Conservation (phyloP, 2,888 invertebrate species). For the Ellobium chinense region DNA sequence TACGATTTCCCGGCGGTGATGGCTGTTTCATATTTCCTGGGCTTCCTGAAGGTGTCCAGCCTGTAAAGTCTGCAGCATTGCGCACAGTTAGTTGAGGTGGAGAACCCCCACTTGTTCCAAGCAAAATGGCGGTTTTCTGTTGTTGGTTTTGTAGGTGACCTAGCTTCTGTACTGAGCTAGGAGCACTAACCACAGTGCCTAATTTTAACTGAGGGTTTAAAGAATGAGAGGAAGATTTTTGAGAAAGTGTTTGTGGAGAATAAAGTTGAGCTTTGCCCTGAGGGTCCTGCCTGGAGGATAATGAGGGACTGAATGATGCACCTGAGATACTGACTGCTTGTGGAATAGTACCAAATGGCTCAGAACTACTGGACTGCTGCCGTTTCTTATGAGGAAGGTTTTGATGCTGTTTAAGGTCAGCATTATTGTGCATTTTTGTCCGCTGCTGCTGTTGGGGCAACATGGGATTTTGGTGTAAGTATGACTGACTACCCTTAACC, state of each 20-base stretch:
- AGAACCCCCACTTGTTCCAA: background rate
- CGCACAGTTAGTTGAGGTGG: background rate
- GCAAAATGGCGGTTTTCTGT: background rate
- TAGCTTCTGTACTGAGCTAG: background rate
- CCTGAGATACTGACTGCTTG: background rate
- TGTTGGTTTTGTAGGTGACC: background rate
- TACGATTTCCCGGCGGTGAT: background rate
- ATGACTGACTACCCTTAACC: background rate
- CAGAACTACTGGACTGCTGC: background rate
- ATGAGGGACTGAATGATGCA: background rate
- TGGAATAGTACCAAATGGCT: background rate
- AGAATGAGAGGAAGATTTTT: background rate
- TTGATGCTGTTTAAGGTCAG: background rate
- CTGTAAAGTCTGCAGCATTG: background rate
- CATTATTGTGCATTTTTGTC: background rate
- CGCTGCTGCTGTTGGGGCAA: background rate
- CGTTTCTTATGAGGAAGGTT: background rate
- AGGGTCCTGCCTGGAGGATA: constrained; percentile 5
- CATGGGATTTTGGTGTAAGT: background rate
- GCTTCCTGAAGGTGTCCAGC: no score
- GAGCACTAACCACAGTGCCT: background rate
- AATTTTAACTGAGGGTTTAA: constrained; percentile 7
- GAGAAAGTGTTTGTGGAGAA: background rate
- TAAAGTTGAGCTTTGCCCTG: background rate
- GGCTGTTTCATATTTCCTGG: background rate